Evolutionary conservation across 2,113 vertebrate genomes (phyloP), one percentile per base, ranked within the genome.

Genomic region (Sorex araneus): DNA sequence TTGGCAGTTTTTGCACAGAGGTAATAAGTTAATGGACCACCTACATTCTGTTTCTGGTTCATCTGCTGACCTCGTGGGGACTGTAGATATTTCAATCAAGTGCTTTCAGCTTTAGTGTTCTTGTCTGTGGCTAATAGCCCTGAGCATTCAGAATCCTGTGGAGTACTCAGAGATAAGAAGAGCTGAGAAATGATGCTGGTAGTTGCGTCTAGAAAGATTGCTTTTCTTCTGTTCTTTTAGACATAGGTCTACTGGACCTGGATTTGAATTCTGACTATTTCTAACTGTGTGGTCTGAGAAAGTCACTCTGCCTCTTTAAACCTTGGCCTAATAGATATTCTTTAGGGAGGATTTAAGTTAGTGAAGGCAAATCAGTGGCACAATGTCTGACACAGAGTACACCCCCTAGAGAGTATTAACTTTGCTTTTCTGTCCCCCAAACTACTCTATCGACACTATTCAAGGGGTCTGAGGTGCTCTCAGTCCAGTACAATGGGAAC

Each of bases 1-100:
- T 92, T 81, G 81, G 78, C 36, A 30, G 66, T 75, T 90, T 90
- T 83, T 92, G 40, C 67, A 84, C 76, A 89, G 84, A 69, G 6
- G 25, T 69, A 64, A 64, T 74, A 69, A 86, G 76, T 94, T 57
- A 86, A 84, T 50, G 47, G 84, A 70, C 94, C 89, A 89, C 86
- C 76, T 86, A 82, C 77, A 77, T 84, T 77, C 67, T 78, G 47
- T 77, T 89, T 87, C 69, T 78, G 85, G 69, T 36, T 86, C 80
- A 88, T 89, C 74, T 67, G 63, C 4, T 94, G 92, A 89, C 71
- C 84, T 84, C 18, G 86, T 45, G 80, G n/a, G 34, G 76, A 30
- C 27, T 40, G 32, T 34, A 70, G 36, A 57, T 77, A 47, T 30
- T 92, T 93, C 73, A 50, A n/a, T 86, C 91, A 63, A 5, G 12